Percentiles rank a stretch among this genome's conserved stretches.
Evolutionary conservation across 2,113 vertebrate species (phyloP).

Genomic region (Electrona antarctica): DNA sequence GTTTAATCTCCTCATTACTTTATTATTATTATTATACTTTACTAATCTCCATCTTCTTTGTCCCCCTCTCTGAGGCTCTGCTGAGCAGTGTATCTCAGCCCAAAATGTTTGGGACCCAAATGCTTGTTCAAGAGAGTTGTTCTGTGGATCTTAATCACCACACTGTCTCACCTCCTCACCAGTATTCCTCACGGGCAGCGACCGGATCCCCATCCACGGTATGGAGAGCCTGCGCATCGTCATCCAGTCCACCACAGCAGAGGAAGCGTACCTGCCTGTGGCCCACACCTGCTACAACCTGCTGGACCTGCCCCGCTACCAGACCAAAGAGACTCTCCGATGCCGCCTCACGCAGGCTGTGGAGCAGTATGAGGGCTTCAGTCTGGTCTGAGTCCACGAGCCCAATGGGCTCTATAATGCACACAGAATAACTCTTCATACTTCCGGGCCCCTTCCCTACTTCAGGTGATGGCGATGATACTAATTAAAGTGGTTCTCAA

Average conservation of each 20-base stretch:
- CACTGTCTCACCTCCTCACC: background rate
- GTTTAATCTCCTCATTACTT: slow-evolving; percentile 1
- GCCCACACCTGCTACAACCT: slow-evolving; percentile 98
- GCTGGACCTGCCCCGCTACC: slow-evolving; percentile 95
- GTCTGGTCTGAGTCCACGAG: slow-evolving; percentile 84
- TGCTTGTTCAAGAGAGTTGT: background rate
- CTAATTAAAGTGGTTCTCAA: too few relatives aligned
- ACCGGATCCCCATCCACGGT: slow-evolving; percentile 97
- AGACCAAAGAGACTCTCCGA: slow-evolving; percentile 88
- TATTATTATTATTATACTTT: background rate
- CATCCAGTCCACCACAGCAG: slow-evolving; percentile 90
- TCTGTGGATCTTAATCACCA: background rate
- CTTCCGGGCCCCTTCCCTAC: too few relatives aligned
- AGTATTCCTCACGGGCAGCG: slow-evolving; percentile 97
- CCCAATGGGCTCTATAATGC: background rate
- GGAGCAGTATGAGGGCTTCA: slow-evolving; percentile 97
- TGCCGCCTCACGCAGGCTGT: slow-evolving; percentile 89
- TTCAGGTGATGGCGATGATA: too few relatives aligned
- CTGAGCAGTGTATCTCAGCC: background rate
- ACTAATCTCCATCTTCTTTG: slow-evolving; percentile 3
- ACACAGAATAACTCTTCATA: too few relatives aligned
- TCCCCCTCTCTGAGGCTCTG: background rate
- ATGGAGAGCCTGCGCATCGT: slow-evolving; percentile 93
- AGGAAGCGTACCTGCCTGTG: slow-evolving; percentile 92
- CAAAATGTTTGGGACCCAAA: too few relatives aligned